These are phyloP conservation scores for Isurus oxyrinchus DNA, from an alignment of 2,113 vertebrate species.

Conservation along the genomic window DNA sequence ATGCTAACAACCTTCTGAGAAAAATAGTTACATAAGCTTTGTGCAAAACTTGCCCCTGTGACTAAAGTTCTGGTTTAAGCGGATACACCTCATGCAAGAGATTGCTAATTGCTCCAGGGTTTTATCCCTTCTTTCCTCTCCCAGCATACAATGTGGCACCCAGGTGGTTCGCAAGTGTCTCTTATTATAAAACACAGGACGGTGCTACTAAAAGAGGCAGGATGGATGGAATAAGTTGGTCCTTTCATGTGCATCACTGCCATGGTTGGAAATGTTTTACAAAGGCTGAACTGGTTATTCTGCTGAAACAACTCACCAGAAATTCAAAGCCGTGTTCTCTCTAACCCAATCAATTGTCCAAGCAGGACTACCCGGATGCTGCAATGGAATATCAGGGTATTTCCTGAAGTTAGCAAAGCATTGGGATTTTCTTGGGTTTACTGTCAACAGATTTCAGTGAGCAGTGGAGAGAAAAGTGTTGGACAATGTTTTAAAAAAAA, in stretches of 20 bases:
- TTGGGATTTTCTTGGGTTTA: neutral
- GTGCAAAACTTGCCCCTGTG: neutral
- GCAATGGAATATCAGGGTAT: neutral
- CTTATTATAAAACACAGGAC: neutral
- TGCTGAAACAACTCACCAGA: neutral
- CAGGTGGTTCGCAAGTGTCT: neutral
- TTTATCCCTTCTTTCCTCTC: neutral
- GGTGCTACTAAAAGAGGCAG: neutral
- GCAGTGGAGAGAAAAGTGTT: neutral
- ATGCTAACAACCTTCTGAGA: too few relatives aligned
- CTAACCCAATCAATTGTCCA: neutral
- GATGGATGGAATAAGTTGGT: neutral
- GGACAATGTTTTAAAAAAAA: neutral
- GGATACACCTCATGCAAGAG: too few relatives aligned
- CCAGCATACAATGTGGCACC: too few relatives aligned
- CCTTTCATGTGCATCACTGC: neutral
- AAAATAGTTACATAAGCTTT: too few relatives aligned
- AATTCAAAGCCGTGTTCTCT: neutral
- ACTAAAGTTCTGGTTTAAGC: neutral
- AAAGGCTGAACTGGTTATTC: neutral
- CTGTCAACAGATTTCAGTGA: neutral
- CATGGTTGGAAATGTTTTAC: neutral
- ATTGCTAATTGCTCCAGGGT: neutral
- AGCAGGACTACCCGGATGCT: neutral
- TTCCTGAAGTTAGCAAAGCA: neutral